Conservation (phyloP, 2,797 vertebrate species). For the Anolis apletophallus region DNA sequence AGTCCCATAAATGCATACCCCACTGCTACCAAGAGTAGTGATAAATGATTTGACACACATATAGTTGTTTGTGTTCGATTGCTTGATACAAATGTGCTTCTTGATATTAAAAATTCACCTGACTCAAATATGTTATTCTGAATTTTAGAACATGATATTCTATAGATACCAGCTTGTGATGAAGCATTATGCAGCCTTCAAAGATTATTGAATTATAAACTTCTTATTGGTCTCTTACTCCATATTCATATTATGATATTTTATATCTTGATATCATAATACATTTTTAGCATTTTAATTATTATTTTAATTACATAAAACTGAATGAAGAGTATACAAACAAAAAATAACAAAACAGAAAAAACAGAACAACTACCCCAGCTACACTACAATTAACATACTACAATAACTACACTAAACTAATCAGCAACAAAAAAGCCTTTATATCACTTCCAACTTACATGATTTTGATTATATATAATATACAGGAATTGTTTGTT, state of each 20-base stretch:
- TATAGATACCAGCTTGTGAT: constrained; percentile 39
- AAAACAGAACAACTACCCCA: too few species aligned
- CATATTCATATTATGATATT: neutral
- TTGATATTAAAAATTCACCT: constrained; percentile 44
- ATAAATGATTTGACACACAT: neutral
- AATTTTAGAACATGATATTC: neutral
- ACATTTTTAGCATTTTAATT: too few species aligned
- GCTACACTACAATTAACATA: too few species aligned
- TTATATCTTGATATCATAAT: constrained; percentile 32
- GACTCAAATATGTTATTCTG: constrained; percentile 55
- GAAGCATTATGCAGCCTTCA: constrained; percentile 38
- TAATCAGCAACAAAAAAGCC: too few species aligned
- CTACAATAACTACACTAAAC: too few species aligned
- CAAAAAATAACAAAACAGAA: too few species aligned
- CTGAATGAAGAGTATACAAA: too few species aligned
- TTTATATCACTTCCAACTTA: too few species aligned
- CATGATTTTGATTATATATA: too few species aligned
- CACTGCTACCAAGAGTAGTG: neutral
- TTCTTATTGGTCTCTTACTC: neutral
- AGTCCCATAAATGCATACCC: neutral
- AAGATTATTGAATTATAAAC: neutral
- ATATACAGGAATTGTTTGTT: too few species aligned
- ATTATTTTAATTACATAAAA: too few species aligned
- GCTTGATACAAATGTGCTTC: constrained; percentile 44
- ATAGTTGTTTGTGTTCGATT: constrained; percentile 57